Evolutionary conservation across 2,113 vertebrate genomes (phyloP).

Genomic region (Numenius arquata): DNA sequence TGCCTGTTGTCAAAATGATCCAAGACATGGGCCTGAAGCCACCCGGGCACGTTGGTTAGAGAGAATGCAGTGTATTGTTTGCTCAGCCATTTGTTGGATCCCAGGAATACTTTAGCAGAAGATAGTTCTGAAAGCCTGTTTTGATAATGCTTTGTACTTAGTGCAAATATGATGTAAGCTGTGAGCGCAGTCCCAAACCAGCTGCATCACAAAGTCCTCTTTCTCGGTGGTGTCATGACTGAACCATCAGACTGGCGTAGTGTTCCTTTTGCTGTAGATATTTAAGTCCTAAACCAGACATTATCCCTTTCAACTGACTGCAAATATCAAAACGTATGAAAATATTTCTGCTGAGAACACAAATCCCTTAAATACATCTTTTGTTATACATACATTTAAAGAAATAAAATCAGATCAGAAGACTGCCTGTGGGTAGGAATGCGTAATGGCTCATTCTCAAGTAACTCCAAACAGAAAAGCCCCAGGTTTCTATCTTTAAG

Average conservation of each 20-base stretch:
- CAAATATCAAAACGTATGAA: background rate
- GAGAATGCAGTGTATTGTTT: background rate
- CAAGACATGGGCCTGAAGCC: background rate
- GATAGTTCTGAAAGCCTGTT: background rate
- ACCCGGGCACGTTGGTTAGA: rapidly evolving
- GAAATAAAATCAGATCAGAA: background rate
- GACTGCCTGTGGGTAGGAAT: background rate
- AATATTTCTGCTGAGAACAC: background rate
- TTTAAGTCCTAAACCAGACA: background rate
- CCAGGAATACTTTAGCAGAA: background rate
- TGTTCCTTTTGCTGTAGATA: background rate
- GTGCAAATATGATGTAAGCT: background rate
- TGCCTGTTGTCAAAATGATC: background rate
- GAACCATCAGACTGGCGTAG: background rate
- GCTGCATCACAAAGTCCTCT: background rate
- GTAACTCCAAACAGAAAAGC: background rate
- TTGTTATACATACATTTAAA: background rate
- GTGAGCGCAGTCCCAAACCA: background rate
- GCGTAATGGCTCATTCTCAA: background rate
- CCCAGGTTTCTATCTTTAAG: background rate
- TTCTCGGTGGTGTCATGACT: background rate
- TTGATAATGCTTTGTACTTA: background rate
- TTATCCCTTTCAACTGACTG: background rate
- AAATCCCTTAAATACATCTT: background rate
- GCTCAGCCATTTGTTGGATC: background rate